Conservation (phyloP, 2,888 invertebrate species). For the Ophioninae sp. region DNA sequence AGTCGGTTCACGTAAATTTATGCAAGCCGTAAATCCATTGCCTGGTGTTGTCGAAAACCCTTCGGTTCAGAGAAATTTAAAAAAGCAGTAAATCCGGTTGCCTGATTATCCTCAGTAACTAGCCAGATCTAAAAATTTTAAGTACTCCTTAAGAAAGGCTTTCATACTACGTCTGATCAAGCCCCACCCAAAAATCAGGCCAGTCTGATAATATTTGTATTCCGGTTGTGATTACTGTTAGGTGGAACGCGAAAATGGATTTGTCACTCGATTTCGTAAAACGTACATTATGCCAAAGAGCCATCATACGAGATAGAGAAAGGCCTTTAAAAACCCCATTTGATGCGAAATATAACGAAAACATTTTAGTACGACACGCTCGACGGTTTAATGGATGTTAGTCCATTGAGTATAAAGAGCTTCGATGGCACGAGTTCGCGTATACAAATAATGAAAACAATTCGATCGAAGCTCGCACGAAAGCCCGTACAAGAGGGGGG, state of each 20-base stretch:
- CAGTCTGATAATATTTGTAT: no score
- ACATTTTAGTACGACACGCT: background rate
- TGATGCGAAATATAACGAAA: background rate
- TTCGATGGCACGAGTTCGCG: background rate
- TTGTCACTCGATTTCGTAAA: background rate
- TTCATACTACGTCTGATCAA: no score
- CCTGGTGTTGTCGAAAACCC: no score
- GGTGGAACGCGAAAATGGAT: background rate
- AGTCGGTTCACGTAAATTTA: no score
- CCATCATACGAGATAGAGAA: background rate
- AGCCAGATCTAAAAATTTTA: no score
- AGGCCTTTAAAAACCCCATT: background rate
- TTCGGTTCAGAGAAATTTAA: no score
- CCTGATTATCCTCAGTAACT: no score
- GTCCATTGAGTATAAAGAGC: background rate
- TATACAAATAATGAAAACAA: conserved; percentile 5
- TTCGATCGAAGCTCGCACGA: background rate
- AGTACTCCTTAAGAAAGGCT: no score
- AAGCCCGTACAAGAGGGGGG: conserved; percentile 25
- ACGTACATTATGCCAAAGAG: background rate
- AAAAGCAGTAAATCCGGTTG: no score
- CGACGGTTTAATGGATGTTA: background rate
- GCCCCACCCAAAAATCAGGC: no score
- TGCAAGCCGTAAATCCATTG: no score
- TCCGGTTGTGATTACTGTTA: background rate